phyloP scores from a whole-genome alignment of 1,140 invertebrate species.

The Drosophila guanche region DNA sequence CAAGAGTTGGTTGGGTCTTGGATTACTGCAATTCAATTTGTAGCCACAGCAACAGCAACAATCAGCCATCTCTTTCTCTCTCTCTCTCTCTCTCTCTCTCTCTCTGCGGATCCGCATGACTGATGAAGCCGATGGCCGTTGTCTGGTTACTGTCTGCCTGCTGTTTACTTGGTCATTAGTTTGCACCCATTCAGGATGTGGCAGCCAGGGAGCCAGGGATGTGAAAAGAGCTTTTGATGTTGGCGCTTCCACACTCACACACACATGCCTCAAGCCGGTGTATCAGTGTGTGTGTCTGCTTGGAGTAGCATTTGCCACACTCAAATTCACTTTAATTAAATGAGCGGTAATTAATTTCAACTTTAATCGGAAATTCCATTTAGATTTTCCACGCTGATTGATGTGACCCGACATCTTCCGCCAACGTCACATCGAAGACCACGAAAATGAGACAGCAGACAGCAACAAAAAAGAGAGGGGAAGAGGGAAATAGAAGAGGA shows the following conservation, averaged over 20 bases:
- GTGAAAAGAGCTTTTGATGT: constrained; percentile 62
- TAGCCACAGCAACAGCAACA: constrained; percentile 17
- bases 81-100: constrained; percentile 1
- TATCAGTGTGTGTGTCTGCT: constrained; percentile 20
- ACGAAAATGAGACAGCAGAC: constrained; percentile 33
- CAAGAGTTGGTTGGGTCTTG: constrained; percentile 27
- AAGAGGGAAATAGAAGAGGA: not conserved
- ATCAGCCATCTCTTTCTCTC: constrained; percentile 9
- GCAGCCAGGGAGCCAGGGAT: constrained; percentile 26
- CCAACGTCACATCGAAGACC: constrained; percentile 54
- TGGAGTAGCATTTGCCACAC: constrained; percentile 38
- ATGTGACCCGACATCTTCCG: constrained; percentile 74
- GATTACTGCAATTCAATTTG: constrained; percentile 54
- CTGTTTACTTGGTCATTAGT: constrained; percentile 76
- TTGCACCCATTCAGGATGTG: constrained; percentile 67
- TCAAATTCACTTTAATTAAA: constrained; percentile 80
- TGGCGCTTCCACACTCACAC: constrained; percentile 26
- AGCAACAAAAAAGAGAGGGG: constrained; percentile 3
- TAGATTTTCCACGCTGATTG: constrained; percentile 80
- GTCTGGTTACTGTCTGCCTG: constrained; percentile 81
- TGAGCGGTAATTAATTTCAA: constrained; percentile 82
- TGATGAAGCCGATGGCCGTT: constrained; percentile 73
- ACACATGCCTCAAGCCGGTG: not conserved
- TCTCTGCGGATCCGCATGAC: constrained; percentile 51
- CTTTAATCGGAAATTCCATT: constrained; percentile 83